These are phyloP conservation scores for Neodiprion lecontei DNA, from an alignment of 1,140 invertebrate species.

Conservation along the genomic window DNA sequence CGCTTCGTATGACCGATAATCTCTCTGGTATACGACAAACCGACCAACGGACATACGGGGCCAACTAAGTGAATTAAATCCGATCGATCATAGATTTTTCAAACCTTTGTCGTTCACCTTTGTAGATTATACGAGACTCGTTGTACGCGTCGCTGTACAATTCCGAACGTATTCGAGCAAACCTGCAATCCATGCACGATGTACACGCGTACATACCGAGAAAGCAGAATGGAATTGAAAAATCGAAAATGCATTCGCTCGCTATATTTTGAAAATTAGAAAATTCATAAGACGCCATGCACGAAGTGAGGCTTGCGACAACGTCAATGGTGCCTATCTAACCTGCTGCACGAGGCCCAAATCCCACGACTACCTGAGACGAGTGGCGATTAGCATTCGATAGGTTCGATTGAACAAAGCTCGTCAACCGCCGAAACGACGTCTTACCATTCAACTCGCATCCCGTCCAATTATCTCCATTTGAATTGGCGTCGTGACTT, in stretches of 20 bases:
- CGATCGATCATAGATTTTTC: not conserved
- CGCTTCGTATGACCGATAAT: not conserved
- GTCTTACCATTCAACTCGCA: not conserved
- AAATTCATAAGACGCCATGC: no score
- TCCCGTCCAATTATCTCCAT: not conserved
- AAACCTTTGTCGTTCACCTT: not conserved
- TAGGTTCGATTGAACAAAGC: not conserved
- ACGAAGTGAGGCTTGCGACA: no score
- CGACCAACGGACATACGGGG: not conserved
- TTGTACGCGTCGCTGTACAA: no score
- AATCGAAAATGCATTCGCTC: no score
- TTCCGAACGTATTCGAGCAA: no score
- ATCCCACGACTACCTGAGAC: not conserved
- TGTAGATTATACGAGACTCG: no score
- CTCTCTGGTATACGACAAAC: not conserved
- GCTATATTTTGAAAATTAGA: no score
- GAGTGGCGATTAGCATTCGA: not conserved
- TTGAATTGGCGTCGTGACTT: not conserved
- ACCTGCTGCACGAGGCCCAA: no score
- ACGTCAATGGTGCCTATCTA: no score
- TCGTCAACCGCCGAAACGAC: not conserved
- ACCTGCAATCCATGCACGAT: no score
- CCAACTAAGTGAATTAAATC: constrained; percentile 1
- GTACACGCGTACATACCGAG: no score
- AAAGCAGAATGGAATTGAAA: no score